These are phyloP conservation scores for Eubasilissa splendida DNA, from an alignment of 2,888 invertebrate species.

Conservation along the genomic window DNA sequence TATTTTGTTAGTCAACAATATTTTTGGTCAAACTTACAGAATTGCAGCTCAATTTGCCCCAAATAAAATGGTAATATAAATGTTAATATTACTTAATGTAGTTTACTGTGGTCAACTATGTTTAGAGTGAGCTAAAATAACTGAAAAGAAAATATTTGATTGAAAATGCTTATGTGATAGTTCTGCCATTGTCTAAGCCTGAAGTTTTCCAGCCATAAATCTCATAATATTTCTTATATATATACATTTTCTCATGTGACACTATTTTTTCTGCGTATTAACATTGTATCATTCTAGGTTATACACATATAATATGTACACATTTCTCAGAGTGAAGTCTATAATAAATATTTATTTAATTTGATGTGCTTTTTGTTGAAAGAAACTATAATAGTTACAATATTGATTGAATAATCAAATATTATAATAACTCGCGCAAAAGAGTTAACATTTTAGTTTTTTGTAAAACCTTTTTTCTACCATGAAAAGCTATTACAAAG, in stretches of 20 bases:
- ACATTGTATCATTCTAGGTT: slow-evolving; percentile 41
- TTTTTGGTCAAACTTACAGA: no score
- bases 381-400: no score
- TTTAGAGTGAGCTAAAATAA: slow-evolving; percentile 1
- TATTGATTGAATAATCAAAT: no score
- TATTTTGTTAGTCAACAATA: no score
- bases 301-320: slow-evolving; percentile 31
- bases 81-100: background rate
- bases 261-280: slow-evolving; percentile 49
- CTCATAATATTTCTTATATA: slow-evolving; percentile 43
- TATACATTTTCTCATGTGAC: slow-evolving; percentile 37
- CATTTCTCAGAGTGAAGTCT: slow-evolving; percentile 35
- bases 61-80: background rate
- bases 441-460: slow-evolving; percentile 45
- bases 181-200: slow-evolving; percentile 54
- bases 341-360: no score
- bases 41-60: no score
- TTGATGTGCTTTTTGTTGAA: no score
- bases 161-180: slow-evolving; percentile 49
- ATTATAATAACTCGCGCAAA: background rate
- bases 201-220: slow-evolving; percentile 53
- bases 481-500: slow-evolving; percentile 18
- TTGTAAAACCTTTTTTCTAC: slow-evolving; percentile 55
- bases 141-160: slow-evolving; percentile 1
- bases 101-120: no score